A percentile compares a stretch with the other conserved stretches of the same genome.
Evolutionary conservation across 2,113 vertebrate species (phyloP).

Genomic region (Cichladusa arquata): DNA sequence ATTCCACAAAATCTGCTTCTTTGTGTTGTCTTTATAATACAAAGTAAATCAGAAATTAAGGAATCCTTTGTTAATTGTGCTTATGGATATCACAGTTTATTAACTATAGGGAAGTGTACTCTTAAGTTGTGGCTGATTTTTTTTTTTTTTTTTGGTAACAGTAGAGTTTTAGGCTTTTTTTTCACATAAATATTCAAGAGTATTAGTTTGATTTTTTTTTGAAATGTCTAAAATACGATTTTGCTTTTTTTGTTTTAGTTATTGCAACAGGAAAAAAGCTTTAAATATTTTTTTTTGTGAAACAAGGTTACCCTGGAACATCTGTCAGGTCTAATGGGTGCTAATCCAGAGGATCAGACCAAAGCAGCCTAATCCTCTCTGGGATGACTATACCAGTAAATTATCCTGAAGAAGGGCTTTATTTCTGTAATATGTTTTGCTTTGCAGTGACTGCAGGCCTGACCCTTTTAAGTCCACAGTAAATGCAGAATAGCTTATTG

Average conservation of each 20-base stretch:
- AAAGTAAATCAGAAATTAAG: neutral
- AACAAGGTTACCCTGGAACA: neutral
- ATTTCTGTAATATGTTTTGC: neutral
- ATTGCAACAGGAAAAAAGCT: neutral
- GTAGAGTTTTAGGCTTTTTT: neutral
- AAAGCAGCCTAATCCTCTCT: neutral
- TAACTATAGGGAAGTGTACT: neutral
- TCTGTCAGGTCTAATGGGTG: neutral
- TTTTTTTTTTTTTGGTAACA: neutral
- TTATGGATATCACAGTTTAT: neutral
- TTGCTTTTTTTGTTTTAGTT: neutral
- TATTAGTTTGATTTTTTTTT: neutral
- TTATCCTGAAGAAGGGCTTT: neutral
- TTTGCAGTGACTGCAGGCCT: neutral
- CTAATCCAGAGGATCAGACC: neutral
- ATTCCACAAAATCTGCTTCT: neutral
- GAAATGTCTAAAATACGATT: neutral
- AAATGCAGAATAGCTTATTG: neutral
- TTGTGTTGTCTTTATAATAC: neutral
- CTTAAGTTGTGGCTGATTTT: neutral
- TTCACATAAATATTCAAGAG: neutral
- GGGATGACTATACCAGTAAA: neutral
- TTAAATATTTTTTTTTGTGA: neutral
- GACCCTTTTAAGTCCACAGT: constrained; percentile 6
- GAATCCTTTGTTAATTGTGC: neutral